Evolutionary conservation across 2,888 invertebrate species (phyloP), one percentile per base, ranked within the genome.

Genomic region (Eretmocerus hayati): DNA sequence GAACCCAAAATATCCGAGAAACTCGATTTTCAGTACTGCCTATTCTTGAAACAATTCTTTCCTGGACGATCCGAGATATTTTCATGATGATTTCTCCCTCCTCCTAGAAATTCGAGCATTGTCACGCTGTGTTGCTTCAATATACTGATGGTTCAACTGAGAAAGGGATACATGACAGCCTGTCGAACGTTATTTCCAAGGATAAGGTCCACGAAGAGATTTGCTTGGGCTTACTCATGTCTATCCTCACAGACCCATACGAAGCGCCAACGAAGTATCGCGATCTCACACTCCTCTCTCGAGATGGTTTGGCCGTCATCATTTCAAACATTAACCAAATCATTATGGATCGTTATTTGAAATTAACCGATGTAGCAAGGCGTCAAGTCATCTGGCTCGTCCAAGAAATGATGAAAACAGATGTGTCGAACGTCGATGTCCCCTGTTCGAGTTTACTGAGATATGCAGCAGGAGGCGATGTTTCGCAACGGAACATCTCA

Each of bases 391-490:
- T 95, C 59, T 96, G 95, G 95, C 74, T 96, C 46, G 74, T 92
- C 43, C 84, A 88, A 58, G 94, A 95, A 76, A 83, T 95, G 80
- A 90, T 96, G 61, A 86, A 88, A 65, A 91, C 89, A 72, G 85
- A 86, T 59, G 89, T 94, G 38, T 81, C 81, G 50, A 88, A 86
- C 65, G 86, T 91, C 47, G 95, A 96, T 71, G 87, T 81, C 71
- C 81, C 94, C 33, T 89, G 92, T 70, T 89, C 90, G 84, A 90
- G 88, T 72, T 76, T 95, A 55, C 81, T 96, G 79, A 79, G 95
- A 54, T 92, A 95, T 71, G 91, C 94, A 33, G 91, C 94, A 48
- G 95, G 95, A 50, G 96, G 96, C 53, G 96, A 96, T 74, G 81
- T 89, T 31, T 89, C 89, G 42, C 80, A 81, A 19, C 84, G 82